A percentile compares a stretch with the other conserved stretches of the same genome.
Conservation (phyloP, 2,797 vertebrate species). For the Urocyon cinereoargenteus region DNA sequence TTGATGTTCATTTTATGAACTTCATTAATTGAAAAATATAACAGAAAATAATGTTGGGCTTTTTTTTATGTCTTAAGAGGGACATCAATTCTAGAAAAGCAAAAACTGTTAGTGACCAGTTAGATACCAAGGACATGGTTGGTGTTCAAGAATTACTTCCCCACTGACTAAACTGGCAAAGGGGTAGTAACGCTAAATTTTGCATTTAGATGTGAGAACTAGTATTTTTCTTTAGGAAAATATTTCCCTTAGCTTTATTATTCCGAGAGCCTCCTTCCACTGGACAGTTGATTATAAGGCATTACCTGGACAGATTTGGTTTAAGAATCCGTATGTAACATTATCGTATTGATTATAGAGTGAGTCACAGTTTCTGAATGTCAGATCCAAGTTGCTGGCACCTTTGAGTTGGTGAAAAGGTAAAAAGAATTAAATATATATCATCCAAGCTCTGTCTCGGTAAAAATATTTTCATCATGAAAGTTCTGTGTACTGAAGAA, state of each 20-base stretch:
- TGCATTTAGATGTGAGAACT: conserved; percentile 50
- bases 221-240: not conserved
- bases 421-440: not conserved
- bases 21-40: conserved; percentile 75
- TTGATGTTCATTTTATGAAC: conserved; percentile 79
- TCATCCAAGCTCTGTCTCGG: not conserved
- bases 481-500: not conserved
- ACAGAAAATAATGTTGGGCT: conserved; percentile 61
- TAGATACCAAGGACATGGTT: conserved; percentile 33
- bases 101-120: conserved; percentile 30
- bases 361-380: conserved; percentile 20
- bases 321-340: conserved; percentile 24
- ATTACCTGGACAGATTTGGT: not conserved
- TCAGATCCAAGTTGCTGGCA: not conserved
- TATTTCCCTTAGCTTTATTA: not conserved
- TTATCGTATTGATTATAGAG: conserved; percentile 41
- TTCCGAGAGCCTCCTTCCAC: not conserved
- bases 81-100: conserved; percentile 20
- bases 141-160: conserved; percentile 49
- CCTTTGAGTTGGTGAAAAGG: conserved; percentile 6
- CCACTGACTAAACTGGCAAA: conserved; percentile 62
- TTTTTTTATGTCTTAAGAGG: conserved; percentile 56
- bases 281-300: not conserved
- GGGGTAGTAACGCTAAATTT: conserved; percentile 5
- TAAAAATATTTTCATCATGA: not conserved